Conservation (phyloP, 2,797 vertebrate species). For the Thunnus albacares region DNA sequence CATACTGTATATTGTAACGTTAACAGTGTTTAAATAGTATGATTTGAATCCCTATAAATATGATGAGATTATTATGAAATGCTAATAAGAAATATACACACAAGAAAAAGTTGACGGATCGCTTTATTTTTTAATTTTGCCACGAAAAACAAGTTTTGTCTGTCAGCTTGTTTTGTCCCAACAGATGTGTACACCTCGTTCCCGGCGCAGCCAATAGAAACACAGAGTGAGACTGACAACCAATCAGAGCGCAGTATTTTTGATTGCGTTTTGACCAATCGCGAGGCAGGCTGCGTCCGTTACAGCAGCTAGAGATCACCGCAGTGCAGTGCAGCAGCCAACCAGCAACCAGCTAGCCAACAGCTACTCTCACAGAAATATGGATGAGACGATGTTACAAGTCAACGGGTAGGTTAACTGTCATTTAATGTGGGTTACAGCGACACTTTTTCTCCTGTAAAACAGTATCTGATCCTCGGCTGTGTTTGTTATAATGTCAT, state of each 20-base stretch:
- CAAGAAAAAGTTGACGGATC: no score
- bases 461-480: not conserved
- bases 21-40: no score
- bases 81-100: no score
- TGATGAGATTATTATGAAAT: no score
- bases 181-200: conserved; percentile 12
- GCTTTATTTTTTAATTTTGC: no score
- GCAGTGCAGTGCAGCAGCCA: conserved; percentile 75
- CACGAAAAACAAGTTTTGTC: no score
- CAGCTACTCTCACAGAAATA: conserved; percentile 64
- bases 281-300: conserved; percentile 6
- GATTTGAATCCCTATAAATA: no score
- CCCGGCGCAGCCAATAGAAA: conserved; percentile 48
- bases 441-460: not conserved
- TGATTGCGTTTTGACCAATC: conserved; percentile 70
- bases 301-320: conserved; percentile 57
- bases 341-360: conserved; percentile 70
- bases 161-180: conserved; percentile 15
- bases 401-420: conserved; percentile 72
- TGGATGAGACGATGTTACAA: conserved; percentile 72
- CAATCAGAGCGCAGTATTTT: conserved; percentile 70
- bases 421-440: not conserved
- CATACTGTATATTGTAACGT: no score
- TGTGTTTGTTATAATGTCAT: not conserved
- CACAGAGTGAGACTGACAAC: conserved; percentile 27